These are phyloP conservation scores for Sphaeridia pumilis DNA, from an alignment of 2,888 invertebrate species.

Conservation along the genomic window DNA sequence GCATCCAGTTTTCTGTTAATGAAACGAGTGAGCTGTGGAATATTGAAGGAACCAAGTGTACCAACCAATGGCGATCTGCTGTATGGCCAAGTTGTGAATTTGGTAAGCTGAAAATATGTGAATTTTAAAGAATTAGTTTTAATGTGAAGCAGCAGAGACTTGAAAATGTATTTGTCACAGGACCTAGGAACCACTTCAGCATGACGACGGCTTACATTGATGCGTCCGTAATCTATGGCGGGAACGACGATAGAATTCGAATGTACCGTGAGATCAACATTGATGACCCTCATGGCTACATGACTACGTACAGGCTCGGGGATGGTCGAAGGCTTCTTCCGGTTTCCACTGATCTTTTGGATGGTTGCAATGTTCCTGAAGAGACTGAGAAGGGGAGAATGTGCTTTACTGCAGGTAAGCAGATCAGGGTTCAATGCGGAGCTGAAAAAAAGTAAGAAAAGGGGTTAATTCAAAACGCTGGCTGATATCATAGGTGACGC, in stretches of 20 bases:
- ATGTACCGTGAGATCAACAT: conserved; percentile 7
- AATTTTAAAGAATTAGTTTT: not conserved
- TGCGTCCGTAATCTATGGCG: conserved; percentile 47
- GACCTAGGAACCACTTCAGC: conserved; percentile 44
- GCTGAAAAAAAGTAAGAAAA: not conserved
- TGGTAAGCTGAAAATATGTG: conserved; percentile 35
- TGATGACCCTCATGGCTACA: conserved; percentile 11
- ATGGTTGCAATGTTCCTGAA: conserved; percentile 62
- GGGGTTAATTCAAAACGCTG: conserved; percentile 45
- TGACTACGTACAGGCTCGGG: conserved; percentile 48
- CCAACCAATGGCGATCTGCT: conserved; percentile 43
- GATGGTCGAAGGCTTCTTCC: conserved; percentile 60
- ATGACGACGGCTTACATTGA: conserved; percentile 48
- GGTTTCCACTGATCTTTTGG: conserved; percentile 46
- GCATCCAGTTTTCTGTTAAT: conserved; percentile 45
- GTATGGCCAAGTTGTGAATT: conserved; percentile 45
- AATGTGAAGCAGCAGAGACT: not conserved
- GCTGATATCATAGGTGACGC: conserved; percentile 44
- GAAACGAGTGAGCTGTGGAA: conserved; percentile 44
- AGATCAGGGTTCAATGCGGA: not conserved
- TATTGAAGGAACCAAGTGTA: conserved; percentile 39
- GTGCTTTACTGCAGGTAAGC: conserved; percentile 61
- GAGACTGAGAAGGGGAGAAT: conserved; percentile 58
- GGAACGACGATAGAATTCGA: conserved; percentile 39
- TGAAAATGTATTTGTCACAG: conserved; percentile 17